Percentiles rank a stretch among this genome's conserved stretches.
Conservation (phyloP, 1,140 invertebrate genomes). For the Pemphigus obesinymphae region DNA sequence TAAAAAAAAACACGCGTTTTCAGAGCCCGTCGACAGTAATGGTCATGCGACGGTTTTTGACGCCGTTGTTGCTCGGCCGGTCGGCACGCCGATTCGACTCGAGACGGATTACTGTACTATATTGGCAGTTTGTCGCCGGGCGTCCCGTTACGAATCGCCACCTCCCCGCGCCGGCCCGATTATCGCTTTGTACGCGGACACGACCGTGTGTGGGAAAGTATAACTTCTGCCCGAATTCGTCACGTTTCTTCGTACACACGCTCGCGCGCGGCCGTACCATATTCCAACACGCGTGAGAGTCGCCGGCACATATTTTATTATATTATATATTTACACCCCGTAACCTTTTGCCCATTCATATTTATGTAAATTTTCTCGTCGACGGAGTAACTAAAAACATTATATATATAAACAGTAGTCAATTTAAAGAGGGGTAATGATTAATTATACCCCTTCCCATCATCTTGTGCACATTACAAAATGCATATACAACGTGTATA, state of each 20-base stretch:
- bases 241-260: background rate
- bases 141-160: background rate
- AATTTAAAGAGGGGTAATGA: too few relatives aligned
- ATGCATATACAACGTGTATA: too few relatives aligned
- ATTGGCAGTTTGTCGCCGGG: background rate
- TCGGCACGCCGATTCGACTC: background rate
- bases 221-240: slow-evolving; percentile 32
- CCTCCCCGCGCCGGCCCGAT: background rate
- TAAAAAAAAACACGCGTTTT: too few relatives aligned
- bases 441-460: too few relatives aligned
- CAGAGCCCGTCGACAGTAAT: too few relatives aligned
- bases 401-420: too few relatives aligned
- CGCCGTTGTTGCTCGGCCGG: background rate
- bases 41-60: background rate
- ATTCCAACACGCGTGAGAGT: background rate
- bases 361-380: too few relatives aligned
- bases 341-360: too few relatives aligned
- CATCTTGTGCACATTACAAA: too few relatives aligned
- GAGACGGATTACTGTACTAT: slow-evolving; percentile 29
- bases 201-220: slow-evolving; percentile 18
- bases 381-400: too few relatives aligned
- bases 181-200: background rate
- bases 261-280: too few relatives aligned
- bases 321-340: too few relatives aligned
- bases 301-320: background rate